Evolutionary conservation across 2,888 invertebrate genomes (phyloP).

Genomic region (Smittia aterrima): DNA sequence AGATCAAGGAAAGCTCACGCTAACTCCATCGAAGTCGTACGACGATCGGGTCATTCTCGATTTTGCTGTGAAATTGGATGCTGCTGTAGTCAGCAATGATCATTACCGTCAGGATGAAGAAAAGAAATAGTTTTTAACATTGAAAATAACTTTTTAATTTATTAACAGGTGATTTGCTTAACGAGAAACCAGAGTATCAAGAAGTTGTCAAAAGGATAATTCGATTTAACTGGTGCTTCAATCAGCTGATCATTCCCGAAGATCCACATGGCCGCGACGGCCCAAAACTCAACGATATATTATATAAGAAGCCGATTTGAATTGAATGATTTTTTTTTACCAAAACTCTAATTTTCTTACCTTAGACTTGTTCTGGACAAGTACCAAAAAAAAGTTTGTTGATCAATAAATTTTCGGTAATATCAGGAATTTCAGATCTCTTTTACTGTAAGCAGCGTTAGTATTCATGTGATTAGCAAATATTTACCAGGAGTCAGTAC

Average conservation of each 20-base stretch:
- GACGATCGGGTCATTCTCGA: constrained; percentile 33
- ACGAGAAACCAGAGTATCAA: neutral
- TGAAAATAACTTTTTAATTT: too few relatives aligned
- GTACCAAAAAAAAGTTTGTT: neutral
- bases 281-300: constrained; percentile 25
- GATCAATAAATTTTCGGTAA: too few relatives aligned
- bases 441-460: too few relatives aligned
- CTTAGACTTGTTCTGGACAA: neutral
- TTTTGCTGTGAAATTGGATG: neutral
- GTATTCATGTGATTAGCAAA: too few relatives aligned
- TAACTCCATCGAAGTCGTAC: constrained; percentile 24
- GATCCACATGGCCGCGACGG: constrained; percentile 23
- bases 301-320: neutral
- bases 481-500: too few relatives aligned
- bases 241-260: neutral
- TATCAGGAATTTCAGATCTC: too few relatives aligned
- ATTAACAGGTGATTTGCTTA: neutral
- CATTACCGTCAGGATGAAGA: constrained; percentile 22
- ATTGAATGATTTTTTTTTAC: neutral
- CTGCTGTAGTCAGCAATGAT: constrained; percentile 30
- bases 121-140: neutral
- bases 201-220: neutral
- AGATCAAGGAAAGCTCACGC: neutral
- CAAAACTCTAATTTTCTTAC: neutral
- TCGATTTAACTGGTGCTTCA: constrained; percentile 28